Evolutionary conservation across 2,797 vertebrate genomes (phyloP).

Genomic region (Antennarius maculatus): DNA sequence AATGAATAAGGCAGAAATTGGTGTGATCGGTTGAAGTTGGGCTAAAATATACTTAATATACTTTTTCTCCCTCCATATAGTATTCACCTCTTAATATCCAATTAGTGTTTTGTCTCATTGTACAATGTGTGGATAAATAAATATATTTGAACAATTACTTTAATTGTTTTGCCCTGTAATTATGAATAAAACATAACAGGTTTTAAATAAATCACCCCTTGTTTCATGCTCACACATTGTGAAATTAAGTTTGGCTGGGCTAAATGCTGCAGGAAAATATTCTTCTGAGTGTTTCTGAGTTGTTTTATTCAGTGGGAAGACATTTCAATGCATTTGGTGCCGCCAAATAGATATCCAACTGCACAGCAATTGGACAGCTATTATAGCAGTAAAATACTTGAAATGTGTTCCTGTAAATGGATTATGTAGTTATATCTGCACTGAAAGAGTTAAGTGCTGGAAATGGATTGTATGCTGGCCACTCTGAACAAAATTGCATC

Average conservation of each 20-base stretch:
- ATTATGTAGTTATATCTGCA: conserved; percentile 70
- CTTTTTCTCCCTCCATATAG: conserved; percentile 18
- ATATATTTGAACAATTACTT: neutral
- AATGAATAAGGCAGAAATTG: conserved; percentile 51
- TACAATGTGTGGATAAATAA: conserved; percentile 9
- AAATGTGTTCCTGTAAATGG: conserved; percentile 78
- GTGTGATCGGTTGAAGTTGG: conserved; percentile 45
- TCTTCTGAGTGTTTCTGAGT: conserved; percentile 75
- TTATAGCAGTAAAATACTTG: conserved; percentile 78
- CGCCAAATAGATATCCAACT: conserved; percentile 84
- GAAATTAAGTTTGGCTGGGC: conserved; percentile 46
- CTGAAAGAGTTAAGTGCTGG: conserved; percentile 80
- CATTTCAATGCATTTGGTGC: conserved; percentile 76
- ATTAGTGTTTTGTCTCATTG: conserved; percentile 24
- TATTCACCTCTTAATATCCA: conserved; percentile 29
- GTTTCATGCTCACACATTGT: conserved; percentile 41
- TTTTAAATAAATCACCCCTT: conserved; percentile 45
- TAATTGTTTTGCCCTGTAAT: conserved; percentile 26
- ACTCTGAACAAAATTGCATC: conserved; percentile 76
- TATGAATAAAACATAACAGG: conserved; percentile 26
- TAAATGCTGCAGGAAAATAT: conserved; percentile 62
- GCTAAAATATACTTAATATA: conserved; percentile 20
- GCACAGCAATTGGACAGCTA: conserved; percentile 81
- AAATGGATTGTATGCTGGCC: conserved; percentile 77
- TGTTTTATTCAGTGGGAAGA: conserved; percentile 85